phyloP scores from a whole-genome alignment of 2,113 vertebrate genomes.

The Lanius collurio region DNA sequence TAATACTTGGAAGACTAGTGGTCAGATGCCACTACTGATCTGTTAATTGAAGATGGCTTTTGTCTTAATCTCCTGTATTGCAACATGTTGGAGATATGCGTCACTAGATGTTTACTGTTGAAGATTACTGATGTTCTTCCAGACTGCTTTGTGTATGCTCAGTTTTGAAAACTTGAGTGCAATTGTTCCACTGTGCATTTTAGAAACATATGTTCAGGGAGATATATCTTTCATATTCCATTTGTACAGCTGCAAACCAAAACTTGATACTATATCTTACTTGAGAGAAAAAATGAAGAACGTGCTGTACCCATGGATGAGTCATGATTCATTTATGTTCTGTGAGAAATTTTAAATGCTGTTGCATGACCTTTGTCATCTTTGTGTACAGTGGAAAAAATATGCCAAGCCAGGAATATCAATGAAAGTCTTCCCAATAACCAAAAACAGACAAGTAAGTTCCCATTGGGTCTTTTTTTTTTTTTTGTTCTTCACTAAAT shows the following conservation, averaged over 20 bases:
- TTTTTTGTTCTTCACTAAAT: neutral
- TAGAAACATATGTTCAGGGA: constrained; percentile 24
- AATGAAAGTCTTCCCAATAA: constrained; percentile 51
- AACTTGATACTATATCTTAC: constrained; percentile 38
- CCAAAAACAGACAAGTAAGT: constrained; percentile 54
- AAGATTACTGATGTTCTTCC: constrained; percentile 41
- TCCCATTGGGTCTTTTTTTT: neutral
- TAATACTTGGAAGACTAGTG: neutral
- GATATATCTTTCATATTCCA: neutral
- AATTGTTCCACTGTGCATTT: constrained; percentile 11
- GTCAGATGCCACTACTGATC: neutral
- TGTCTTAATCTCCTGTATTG: constrained; percentile 42
- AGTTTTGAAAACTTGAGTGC: neutral
- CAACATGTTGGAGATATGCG: constrained; percentile 21
- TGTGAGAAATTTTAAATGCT: constrained; percentile 56
- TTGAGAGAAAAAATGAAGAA: constrained; percentile 32
- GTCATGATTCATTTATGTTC: constrained; percentile 52
- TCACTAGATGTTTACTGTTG: constrained; percentile 46
- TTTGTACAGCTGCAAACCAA: constrained; percentile 34
- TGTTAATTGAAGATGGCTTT: constrained; percentile 53
- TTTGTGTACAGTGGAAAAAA: constrained; percentile 66
- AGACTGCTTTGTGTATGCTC: neutral
- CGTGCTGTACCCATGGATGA: constrained; percentile 48
- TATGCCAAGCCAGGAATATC: constrained; percentile 64
- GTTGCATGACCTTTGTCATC: constrained; percentile 55